Evolutionary conservation across 2,797 vertebrate genomes (phyloP).

Genomic region (Enteromius trimaculatus): DNA sequence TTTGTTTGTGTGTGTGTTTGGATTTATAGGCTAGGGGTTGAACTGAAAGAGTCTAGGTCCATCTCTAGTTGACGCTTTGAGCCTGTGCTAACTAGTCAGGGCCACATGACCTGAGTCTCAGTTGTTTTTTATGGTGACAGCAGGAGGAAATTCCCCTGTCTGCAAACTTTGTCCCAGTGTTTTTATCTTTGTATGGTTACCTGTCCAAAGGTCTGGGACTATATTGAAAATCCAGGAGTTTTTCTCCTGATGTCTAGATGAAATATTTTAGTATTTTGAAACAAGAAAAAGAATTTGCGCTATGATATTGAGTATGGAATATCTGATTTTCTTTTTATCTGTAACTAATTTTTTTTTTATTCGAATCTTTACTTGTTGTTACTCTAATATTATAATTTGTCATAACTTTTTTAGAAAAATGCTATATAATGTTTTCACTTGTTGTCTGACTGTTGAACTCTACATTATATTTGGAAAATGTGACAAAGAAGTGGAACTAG

Average conservation of each 20-base stretch:
- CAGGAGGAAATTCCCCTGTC: not conserved
- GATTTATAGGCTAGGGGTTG: not conserved
- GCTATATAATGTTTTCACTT: too few relatives aligned
- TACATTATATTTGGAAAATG: not conserved
- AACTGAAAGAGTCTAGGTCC: not conserved
- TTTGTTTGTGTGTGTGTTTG: not conserved
- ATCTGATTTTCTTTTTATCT: not conserved
- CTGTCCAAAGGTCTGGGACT: not conserved
- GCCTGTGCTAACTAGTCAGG: not conserved
- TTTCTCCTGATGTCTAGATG: not conserved
- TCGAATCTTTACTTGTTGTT: not conserved
- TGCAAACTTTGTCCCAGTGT: slow-evolving; percentile 21
- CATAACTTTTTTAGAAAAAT: not conserved
- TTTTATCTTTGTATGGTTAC: not conserved
- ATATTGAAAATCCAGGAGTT: not conserved
- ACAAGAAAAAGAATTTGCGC: not conserved
- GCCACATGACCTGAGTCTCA: slow-evolving; percentile 16
- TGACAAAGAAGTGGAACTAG: not conserved
- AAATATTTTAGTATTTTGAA: not conserved
- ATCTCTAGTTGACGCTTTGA: not conserved
- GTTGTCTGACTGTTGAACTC: not conserved
- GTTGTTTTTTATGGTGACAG: slow-evolving; percentile 17
- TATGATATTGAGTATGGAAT: not conserved
- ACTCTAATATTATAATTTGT: not conserved
- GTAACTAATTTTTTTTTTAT: not conserved